These are phyloP conservation scores for Bombylius major DNA, from an alignment of 2,888 invertebrate species.

Conservation along the genomic window DNA sequence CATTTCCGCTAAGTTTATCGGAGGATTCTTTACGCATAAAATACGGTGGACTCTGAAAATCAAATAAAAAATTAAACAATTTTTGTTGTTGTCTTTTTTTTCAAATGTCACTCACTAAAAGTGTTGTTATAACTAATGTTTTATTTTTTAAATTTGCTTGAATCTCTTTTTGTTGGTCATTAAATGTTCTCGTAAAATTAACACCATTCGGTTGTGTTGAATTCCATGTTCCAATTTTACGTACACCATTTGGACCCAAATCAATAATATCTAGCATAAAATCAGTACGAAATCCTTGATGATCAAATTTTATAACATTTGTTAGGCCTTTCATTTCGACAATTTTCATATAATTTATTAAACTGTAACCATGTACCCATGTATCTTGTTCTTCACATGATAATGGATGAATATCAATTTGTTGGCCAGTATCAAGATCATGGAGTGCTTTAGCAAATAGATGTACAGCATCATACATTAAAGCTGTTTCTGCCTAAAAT, in stretches of 20 bases:
- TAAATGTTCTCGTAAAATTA: constrained; percentile 74
- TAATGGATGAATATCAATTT: constrained; percentile 76
- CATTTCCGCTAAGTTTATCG: constrained; percentile 73
- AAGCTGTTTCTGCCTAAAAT: constrained; percentile 77
- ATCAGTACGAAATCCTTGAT: constrained; percentile 84
- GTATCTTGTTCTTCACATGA: constrained; percentile 80
- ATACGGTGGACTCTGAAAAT: constrained; percentile 78
- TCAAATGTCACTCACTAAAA: constrained; percentile 54
- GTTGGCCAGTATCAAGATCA: constrained; percentile 79
- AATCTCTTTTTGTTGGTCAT: constrained; percentile 75
- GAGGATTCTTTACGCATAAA: constrained; percentile 86
- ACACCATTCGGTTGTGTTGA: constrained; percentile 62
- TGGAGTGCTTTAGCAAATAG: constrained; percentile 86
- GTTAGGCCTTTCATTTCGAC: constrained; percentile 90
- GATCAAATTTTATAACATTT: constrained; percentile 86
- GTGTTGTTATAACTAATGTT: constrained; percentile 80
- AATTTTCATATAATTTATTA: constrained; percentile 94
- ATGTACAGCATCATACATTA: constrained; percentile 94
- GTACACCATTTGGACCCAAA: constrained; percentile 67
- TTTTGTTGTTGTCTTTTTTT: not conserved
- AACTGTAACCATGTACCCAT: constrained; percentile 87
- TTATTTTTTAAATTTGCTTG: constrained; percentile 85
- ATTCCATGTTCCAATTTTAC: constrained; percentile 81
- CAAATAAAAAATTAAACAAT: not conserved
- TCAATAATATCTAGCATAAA: constrained; percentile 88